Conservation (phyloP, 2,888 invertebrate species). For the Terebella lapidaria region DNA sequence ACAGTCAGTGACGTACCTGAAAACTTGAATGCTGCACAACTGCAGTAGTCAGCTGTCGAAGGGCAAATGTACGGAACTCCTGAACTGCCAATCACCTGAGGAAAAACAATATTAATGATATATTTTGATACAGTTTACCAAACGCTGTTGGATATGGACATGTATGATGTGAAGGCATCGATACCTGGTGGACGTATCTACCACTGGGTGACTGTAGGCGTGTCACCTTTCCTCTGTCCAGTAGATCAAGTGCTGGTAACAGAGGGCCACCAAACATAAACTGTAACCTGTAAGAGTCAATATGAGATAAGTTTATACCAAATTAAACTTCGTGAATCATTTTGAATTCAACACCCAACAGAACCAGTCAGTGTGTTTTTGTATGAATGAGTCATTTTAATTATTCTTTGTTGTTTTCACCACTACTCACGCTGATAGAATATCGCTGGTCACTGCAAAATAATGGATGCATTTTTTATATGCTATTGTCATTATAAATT, state of each 20-base stretch:
- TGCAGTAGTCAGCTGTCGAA: constrained; percentile 30
- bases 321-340: no score
- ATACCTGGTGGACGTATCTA: constrained; percentile 2
- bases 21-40: constrained; percentile 40
- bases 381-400: no score
- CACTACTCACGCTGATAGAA: neutral
- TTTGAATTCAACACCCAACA: no score
- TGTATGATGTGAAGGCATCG: no score
- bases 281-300: neutral
- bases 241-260: neutral
- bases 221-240: neutral
- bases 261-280: neutral
- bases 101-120: no score
- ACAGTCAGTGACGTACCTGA: constrained; percentile 34
- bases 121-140: no score
- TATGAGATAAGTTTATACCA: no score
- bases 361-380: no score
- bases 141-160: no score
- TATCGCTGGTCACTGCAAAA: neutral
- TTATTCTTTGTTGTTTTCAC: no score
- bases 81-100: constrained; percentile 37
- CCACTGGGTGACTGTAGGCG: neutral
- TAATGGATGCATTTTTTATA: neutral
- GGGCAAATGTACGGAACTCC: constrained; percentile 39
- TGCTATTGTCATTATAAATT: no score